A percentile compares a stretch with the other conserved stretches of the same genome.
Conservation (phyloP, 2,888 invertebrate species). For the Augochlorella aurata region DNA sequence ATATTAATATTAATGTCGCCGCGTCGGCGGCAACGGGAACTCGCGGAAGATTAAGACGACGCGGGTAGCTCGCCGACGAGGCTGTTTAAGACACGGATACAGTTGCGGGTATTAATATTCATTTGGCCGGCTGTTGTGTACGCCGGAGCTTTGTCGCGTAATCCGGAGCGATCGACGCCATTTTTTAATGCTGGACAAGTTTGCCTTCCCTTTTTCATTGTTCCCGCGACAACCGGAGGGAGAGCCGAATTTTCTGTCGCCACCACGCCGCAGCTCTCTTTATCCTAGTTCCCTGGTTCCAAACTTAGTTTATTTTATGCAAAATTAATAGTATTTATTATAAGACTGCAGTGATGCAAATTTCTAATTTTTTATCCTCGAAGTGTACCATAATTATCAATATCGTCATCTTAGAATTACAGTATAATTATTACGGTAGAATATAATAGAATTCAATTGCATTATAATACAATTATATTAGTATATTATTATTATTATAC, state of each 20-base stretch:
- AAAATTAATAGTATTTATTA: too few species aligned
- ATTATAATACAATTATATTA: too few species aligned
- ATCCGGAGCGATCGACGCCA: neutral
- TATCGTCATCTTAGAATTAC: too few species aligned
- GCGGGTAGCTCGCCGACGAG: slow-evolving; percentile 7
- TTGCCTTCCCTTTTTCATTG: neutral
- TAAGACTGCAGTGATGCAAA: too few species aligned
- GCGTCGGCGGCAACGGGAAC: slow-evolving; percentile 23
- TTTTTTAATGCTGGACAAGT: neutral
- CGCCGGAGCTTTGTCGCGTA: neutral
- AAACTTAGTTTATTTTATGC: too few species aligned
- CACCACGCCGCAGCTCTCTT: neutral
- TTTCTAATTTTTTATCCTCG: too few species aligned
- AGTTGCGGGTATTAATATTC: slow-evolving; percentile 51
- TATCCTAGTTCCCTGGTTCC: neutral
- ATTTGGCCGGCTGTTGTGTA: slow-evolving; percentile 24
- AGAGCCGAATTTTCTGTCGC: neutral
- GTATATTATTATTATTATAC: too few species aligned
- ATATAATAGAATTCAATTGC: too few species aligned
- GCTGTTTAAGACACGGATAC: slow-evolving; percentile 27
- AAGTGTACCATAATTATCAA: too few species aligned
- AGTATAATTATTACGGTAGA: too few species aligned
- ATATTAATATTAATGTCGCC: slow-evolving; percentile 52
- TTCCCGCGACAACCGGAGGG: neutral
- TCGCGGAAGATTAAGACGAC: neutral